phyloP scores from a whole-genome alignment of 2,797 vertebrate genomes.

The Sylvilagus floridanus region DNA sequence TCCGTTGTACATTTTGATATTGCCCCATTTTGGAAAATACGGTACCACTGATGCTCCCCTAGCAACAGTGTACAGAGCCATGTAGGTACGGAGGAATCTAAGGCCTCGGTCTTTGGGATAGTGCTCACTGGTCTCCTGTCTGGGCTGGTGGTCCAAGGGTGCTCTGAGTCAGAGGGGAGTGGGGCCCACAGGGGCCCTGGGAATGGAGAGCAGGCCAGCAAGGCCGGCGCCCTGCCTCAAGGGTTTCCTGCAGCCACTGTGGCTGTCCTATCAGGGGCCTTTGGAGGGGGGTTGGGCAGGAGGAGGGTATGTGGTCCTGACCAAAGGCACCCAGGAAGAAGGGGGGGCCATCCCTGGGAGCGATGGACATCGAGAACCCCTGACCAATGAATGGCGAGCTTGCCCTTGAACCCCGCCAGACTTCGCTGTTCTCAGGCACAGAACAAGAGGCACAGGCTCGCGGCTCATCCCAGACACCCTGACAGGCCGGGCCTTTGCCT shows the following conservation, averaged over 20 bases:
- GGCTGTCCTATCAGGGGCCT: conserved; percentile 85
- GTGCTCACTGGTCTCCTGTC: not conserved
- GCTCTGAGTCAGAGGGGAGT: conserved; percentile 51
- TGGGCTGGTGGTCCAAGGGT: conserved; percentile 8
- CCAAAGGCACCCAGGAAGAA: conserved; percentile 88
- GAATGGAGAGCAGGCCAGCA: conserved; percentile 64
- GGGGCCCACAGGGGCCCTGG: conserved; percentile 32
- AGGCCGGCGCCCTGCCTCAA: conserved; percentile 82
- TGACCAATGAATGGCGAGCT: conserved; percentile 96
- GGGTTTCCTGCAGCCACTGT: conserved; percentile 85
- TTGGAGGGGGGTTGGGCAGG: conserved; percentile 74
- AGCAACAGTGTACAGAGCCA: not conserved
- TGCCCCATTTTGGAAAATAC: conserved; percentile 8
- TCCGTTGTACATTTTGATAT: not conserved
- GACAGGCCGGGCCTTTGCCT: conserved; percentile 96
- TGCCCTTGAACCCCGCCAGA: conserved; percentile 92
- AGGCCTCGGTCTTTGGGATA: not conserved
- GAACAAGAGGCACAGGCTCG: conserved; percentile 92
- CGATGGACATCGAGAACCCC: conserved; percentile 89
- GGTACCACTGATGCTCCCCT: not conserved
- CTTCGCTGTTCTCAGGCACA: conserved; percentile 96
- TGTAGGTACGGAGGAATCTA: not conserved
- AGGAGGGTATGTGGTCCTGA: conserved; percentile 82
- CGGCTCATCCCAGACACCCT: conserved; percentile 94
- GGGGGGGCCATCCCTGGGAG: conserved; percentile 79